phyloP scores from a whole-genome alignment of 2,797 vertebrate species.

The Amphiprion clarkii region DNA sequence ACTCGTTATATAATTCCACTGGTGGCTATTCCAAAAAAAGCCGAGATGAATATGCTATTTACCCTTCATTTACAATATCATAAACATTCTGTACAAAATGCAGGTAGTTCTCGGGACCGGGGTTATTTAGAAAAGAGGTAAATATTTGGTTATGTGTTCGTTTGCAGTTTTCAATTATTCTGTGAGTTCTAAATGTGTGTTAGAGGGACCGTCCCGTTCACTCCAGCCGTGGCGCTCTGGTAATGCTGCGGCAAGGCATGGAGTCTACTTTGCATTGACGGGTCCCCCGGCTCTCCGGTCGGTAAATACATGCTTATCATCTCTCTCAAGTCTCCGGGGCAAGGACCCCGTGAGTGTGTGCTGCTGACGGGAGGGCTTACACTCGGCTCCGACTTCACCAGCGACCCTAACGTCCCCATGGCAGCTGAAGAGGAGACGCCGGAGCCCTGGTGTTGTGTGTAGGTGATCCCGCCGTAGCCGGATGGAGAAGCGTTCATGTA shows the following conservation, averaged over 20 bases:
- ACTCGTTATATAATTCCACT: conserved; percentile 80
- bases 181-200: conserved; percentile 87
- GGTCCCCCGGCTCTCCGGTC: conserved; percentile 92
- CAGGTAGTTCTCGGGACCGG: conserved; percentile 84
- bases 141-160: conserved; percentile 89
- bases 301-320: conserved; percentile 99
- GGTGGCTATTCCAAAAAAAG: conserved; percentile 75
- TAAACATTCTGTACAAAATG: conserved; percentile 94
- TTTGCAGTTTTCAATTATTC: conserved; percentile 80
- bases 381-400: conserved; percentile 96
- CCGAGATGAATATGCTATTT: conserved; percentile 83
- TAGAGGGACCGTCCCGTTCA: conserved; percentile 97
- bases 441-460: conserved; percentile 89
- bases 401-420: conserved; percentile 93
- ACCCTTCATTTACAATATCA: conserved; percentile 89
- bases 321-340: conserved; percentile 97
- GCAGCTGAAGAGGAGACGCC: conserved; percentile 91
- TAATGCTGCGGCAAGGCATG: conserved; percentile 97
- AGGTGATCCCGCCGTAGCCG: conserved; percentile 93
- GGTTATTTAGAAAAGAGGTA: conserved; percentile 88
- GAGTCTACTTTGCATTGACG: conserved; percentile 93
- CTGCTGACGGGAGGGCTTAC: conserved; percentile 94
- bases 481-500: conserved; percentile 97
- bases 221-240: conserved; percentile 93
- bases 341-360: conserved; percentile 93